Evolutionary conservation across 2,113 vertebrate genomes (phyloP).

Genomic region (Ivindomyrus marchei): DNA sequence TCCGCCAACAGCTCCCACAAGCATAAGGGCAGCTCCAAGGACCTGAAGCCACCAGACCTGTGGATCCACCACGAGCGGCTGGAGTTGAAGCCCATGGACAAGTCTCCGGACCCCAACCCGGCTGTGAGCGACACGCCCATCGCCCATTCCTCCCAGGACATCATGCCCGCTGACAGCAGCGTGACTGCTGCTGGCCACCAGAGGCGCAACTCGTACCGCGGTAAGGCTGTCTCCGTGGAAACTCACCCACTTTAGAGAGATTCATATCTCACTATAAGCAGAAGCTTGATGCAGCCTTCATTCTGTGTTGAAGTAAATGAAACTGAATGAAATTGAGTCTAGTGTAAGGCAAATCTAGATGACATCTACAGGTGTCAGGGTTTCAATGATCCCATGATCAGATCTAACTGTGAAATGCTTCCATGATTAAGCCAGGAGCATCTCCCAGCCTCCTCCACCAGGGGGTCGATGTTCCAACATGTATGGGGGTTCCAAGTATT

Average conservation of each 20-base stretch:
- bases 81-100: constrained; percentile 93
- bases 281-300: not conserved
- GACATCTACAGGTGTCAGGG: not conserved
- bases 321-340: not conserved
- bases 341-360: not conserved
- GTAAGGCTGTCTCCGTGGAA: constrained; percentile 49
- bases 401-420: not conserved
- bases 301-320: not conserved
- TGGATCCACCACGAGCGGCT: constrained; percentile 98
- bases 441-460: not conserved
- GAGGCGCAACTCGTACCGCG: constrained; percentile 87
- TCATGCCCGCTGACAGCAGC: constrained; percentile 81
- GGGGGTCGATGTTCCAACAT: not conserved
- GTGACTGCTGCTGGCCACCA: constrained; percentile 83
- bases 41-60: constrained; percentile 92
- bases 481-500: not conserved
- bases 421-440: not conserved
- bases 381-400: not conserved
- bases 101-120: constrained; percentile 91
- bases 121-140: constrained; percentile 94
- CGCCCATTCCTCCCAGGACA: constrained; percentile 87
- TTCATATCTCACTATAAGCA: not conserved
- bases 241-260: not conserved
- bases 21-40: constrained; percentile 94
- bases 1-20: constrained; percentile 92